phyloP scores from a whole-genome alignment of 2,888 invertebrate species.

The Stenodera caucasica region DNA sequence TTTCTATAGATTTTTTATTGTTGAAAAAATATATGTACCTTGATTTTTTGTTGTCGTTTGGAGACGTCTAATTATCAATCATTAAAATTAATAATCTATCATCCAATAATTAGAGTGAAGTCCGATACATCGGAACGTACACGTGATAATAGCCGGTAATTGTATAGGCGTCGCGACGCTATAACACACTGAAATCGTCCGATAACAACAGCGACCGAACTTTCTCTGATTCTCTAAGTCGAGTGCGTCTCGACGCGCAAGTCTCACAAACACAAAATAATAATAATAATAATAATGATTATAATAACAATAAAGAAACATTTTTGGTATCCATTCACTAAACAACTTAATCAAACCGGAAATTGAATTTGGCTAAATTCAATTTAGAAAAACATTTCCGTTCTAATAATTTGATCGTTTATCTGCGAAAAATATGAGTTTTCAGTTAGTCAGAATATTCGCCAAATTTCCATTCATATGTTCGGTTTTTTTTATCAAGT shows the following conservation, averaged over 20 bases:
- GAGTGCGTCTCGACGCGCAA: constrained; percentile 10
- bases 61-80: not conserved
- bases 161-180: constrained; percentile 2
- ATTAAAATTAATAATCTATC: not conserved
- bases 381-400: no score
- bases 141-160: not conserved
- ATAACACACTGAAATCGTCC: not conserved
- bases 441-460: no score
- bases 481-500: no score
- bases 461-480: no score
- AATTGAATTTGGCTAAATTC: no score
- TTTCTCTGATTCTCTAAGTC: not conserved
- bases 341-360: no score
- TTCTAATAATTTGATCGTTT: no score
- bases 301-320: not conserved
- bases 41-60: not conserved
- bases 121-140: not conserved
- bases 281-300: not conserved
- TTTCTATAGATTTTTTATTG: not conserved
- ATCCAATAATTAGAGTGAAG: not conserved
- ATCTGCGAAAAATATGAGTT: no score
- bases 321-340: no score
- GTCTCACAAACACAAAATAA: no score
- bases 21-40: not conserved
- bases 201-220: constrained; percentile 1